A percentile compares a stretch with the other conserved stretches of the same genome.
Evolutionary conservation across 1,140 invertebrate species (phyloP).

Genomic region (Pseudomyrmex pallidus): DNA sequence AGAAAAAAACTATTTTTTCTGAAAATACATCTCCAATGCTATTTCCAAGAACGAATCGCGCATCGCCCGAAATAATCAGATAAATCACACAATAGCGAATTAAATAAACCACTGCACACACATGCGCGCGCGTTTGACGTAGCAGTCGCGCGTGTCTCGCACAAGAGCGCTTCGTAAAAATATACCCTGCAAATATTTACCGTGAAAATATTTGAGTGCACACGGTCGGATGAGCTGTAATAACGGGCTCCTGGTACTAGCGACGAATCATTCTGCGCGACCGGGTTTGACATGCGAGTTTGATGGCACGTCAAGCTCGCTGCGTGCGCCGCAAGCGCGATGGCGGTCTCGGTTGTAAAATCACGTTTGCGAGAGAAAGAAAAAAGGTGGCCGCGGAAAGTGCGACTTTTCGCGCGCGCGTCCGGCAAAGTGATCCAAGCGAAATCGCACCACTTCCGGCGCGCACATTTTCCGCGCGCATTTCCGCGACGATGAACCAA

Average conservation of each 20-base stretch:
- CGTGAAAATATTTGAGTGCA: conserved; percentile 42
- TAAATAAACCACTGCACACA: conserved; percentile 11
- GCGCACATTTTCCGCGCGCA: conserved; percentile 51
- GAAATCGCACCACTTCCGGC: conserved; percentile 15
- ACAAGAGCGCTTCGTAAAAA: conserved; percentile 10
- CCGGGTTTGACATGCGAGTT: conserved; percentile 18
- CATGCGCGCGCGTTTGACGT: background rate
- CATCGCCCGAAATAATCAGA: background rate
- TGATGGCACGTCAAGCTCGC: conserved; percentile 28
- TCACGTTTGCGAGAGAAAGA: background rate
- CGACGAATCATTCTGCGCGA: background rate
- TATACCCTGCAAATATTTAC: conserved; percentile 31
- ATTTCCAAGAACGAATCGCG: background rate
- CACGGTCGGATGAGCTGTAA: conserved; percentile 29
- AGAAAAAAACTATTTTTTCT: too few relatives aligned
- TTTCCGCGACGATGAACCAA: conserved; percentile 1
- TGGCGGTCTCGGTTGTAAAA: conserved; percentile 6
- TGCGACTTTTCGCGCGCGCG: conserved; percentile 38
- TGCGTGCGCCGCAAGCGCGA: conserved; percentile 4
- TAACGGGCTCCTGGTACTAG: background rate
- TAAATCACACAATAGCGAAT: background rate
- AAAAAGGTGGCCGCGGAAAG: background rate
- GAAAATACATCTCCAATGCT: too few relatives aligned
- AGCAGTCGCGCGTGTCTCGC: background rate
- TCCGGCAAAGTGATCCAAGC: conserved; percentile 2